phyloP scores from a whole-genome alignment of 2,113 vertebrate species.

The Gobius niger region DNA sequence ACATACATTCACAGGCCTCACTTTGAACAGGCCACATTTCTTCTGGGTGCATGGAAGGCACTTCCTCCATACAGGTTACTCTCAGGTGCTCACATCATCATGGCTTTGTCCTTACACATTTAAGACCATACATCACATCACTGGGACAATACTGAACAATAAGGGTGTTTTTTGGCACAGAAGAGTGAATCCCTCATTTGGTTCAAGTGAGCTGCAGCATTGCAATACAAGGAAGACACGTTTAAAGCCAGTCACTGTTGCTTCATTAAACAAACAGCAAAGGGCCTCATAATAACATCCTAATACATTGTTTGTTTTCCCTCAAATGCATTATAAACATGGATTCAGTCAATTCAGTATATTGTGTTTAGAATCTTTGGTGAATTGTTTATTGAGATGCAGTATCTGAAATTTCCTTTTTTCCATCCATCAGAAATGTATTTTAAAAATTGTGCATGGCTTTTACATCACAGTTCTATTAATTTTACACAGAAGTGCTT shows the following conservation, averaged over 20 bases:
- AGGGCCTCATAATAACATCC: background rate
- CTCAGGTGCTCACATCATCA: slow-evolving; percentile 19
- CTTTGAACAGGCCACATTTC: slow-evolving; percentile 74
- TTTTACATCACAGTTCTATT: background rate
- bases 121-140: slow-evolving; percentile 19
- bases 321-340: too few species aligned
- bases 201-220: slow-evolving; percentile 32
- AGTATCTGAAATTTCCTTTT: too few species aligned
- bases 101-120: slow-evolving; percentile 7
- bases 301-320: too few species aligned
- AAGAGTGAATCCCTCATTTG: slow-evolving; percentile 16
- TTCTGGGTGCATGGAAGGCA: slow-evolving; percentile 70
- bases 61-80: slow-evolving; percentile 39
- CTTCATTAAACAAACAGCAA: slow-evolving; percentile 18
- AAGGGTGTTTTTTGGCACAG: slow-evolving; percentile 7
- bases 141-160: slow-evolving; percentile 11
- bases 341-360: too few species aligned
- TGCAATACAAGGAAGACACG: slow-evolving; percentile 5
- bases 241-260: slow-evolving; percentile 20
- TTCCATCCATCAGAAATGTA: background rate
- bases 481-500: background rate
- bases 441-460: background rate
- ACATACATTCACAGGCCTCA: slow-evolving; percentile 95
- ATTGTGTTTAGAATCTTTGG: too few species aligned
- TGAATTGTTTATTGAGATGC: too few species aligned